phyloP scores from a whole-genome alignment of 2,113 vertebrate species.

The Nyctibius bracteatus region DNA sequence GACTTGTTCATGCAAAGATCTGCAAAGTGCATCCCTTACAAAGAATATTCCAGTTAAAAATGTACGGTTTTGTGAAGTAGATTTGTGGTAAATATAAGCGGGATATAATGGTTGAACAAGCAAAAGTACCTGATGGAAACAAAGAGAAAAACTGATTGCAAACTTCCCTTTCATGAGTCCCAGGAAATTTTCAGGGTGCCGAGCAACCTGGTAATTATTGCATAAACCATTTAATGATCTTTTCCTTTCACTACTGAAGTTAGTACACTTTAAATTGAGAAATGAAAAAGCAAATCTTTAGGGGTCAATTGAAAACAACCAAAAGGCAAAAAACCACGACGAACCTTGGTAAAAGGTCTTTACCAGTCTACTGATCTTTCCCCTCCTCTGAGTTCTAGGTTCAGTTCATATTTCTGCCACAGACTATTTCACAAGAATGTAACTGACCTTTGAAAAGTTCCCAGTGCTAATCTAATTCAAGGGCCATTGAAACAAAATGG shows the following conservation, averaged over 20 bases:
- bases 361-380: neutral
- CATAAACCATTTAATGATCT: neutral
- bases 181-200: neutral
- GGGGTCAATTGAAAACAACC: neutral
- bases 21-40: neutral
- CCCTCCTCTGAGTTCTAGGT: neutral
- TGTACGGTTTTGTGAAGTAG: neutral
- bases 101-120: neutral
- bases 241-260: neutral
- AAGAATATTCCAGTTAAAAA: neutral
- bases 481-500: neutral
- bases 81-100: neutral
- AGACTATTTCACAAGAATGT: neutral
- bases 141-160: neutral
- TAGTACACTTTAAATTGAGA: neutral
- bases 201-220: neutral
- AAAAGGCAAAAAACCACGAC: rapidly evolving
- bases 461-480: neutral
- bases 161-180: neutral
- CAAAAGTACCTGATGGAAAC: neutral
- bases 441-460: neutral
- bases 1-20: neutral
- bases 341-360: neutral
- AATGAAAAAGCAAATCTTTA: neutral
- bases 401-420: neutral